Conservation (phyloP, 2,113 vertebrate species). For the Patagioenas fasciata region DNA sequence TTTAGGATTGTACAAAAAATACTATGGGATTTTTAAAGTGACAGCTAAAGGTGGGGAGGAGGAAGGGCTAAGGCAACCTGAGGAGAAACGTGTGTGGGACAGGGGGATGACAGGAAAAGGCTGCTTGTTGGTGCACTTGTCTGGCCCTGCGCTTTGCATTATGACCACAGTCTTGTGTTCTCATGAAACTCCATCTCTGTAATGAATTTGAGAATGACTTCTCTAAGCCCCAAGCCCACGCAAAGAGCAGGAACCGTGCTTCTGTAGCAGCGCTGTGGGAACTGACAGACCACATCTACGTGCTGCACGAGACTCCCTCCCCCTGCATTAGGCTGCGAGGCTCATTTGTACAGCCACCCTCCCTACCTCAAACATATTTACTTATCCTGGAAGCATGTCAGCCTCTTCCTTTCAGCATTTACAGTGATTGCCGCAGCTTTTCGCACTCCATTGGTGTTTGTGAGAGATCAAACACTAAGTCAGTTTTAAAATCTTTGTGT, state of each 20-base stretch:
- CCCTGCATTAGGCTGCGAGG: background rate
- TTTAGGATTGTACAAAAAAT: background rate
- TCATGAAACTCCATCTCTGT: background rate
- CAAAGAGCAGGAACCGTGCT: background rate
- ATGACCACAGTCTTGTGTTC: too few species aligned
- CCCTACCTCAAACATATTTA: background rate
- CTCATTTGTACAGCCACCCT: background rate
- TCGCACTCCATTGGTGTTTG: background rate
- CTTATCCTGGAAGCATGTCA: background rate
- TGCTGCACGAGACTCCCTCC: background rate
- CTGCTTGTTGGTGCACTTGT: accelerated
- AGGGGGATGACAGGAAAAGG: background rate
- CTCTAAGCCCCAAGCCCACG: background rate
- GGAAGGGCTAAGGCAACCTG: background rate
- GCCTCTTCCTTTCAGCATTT: background rate
- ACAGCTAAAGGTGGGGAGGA: background rate
- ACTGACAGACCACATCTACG: background rate
- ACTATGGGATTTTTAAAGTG: background rate
- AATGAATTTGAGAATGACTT: background rate
- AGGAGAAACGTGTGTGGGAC: too few species aligned
- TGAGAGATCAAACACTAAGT: background rate
- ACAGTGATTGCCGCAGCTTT: background rate
- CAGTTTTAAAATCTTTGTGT: background rate
- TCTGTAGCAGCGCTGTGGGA: background rate
- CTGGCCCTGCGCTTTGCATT: background rate